These are phyloP conservation scores for Thalassophryne amazonica DNA, from an alignment of 2,797 vertebrate species.

Conservation along the genomic window DNA sequence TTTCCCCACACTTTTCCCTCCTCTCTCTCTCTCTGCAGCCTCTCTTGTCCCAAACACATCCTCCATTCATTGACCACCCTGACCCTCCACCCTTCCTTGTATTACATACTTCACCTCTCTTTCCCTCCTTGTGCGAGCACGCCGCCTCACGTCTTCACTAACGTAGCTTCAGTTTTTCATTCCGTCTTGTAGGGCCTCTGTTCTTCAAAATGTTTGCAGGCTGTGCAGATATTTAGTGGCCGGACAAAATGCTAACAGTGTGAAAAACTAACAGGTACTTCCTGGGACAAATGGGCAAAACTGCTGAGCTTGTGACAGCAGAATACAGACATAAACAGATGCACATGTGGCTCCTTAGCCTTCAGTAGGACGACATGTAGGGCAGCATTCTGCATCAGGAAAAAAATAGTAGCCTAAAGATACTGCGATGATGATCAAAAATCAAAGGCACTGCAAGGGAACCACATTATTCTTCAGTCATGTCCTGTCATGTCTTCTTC, in stretches of 20 bases:
- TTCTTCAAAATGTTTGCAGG: conserved; percentile 38
- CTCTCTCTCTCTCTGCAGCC: conserved; percentile 16
- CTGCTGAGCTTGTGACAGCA: background rate
- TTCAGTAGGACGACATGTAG: background rate
- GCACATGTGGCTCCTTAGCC: background rate
- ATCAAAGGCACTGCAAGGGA: too few species aligned
- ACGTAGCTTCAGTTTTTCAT: conserved; percentile 75
- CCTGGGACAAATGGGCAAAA: background rate
- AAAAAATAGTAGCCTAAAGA: too few species aligned
- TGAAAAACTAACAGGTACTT: background rate
- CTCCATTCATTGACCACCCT: conserved; percentile 55
- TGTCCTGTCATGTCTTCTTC: too few species aligned
- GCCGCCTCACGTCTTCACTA: conserved; percentile 68
- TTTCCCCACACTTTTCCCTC: conserved; percentile 12
- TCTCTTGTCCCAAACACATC: conserved; percentile 30
- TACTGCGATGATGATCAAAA: too few species aligned
- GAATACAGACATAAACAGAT: background rate
- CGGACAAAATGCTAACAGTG: background rate
- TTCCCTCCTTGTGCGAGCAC: conserved; percentile 36
- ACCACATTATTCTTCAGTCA: background rate
- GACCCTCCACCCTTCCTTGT: conserved; percentile 36
- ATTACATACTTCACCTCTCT: conserved; percentile 59
- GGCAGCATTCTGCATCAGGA: too few species aligned
- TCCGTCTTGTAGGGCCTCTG: conserved; percentile 30
- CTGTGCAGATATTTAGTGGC: conserved; percentile 14